Percentiles rank a stretch among this genome's conserved stretches.
phyloP scores from a whole-genome alignment of 2,888 invertebrate genomes.

The Pseudolycoriella hygida region DNA sequence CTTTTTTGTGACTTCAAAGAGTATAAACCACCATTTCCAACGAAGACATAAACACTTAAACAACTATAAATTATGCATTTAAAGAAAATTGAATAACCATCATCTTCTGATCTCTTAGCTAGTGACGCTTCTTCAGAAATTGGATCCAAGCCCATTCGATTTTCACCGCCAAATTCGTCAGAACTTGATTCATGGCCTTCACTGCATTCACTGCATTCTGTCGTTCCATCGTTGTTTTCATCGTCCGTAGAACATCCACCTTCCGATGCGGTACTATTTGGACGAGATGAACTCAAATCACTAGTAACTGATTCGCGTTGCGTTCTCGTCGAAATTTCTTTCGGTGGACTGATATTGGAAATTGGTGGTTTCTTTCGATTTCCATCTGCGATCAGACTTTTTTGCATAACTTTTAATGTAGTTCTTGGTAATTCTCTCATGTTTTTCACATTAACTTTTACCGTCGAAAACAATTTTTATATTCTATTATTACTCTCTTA shows the following conservation, averaged over 20 bases:
- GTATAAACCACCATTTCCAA: too few relatives aligned
- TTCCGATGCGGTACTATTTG: constrained; percentile 11
- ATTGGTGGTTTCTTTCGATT: constrained; percentile 11
- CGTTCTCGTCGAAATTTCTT: neutral
- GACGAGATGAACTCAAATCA: constrained; percentile 9
- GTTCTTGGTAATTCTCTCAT: neutral
- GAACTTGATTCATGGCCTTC: constrained; percentile 2
- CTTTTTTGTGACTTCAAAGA: too few relatives aligned
- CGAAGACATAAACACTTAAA: too few relatives aligned
- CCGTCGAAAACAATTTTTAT: neutral
- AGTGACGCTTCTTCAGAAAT: constrained; percentile 11
- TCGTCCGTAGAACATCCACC: constrained; percentile 7
- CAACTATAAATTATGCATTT: too few relatives aligned
- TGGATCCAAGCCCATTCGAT: constrained; percentile 8
- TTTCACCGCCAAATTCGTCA: neutral
- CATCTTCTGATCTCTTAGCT: constrained; percentile 9
- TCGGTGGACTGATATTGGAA: neutral
- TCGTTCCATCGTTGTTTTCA: neutral
- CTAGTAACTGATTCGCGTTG: constrained; percentile 10
- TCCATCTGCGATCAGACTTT: constrained; percentile 10
- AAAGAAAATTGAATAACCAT: constrained; percentile 6
- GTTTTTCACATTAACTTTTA: neutral
- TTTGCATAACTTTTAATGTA: neutral
- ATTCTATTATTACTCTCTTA: neutral
- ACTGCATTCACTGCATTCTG: constrained; percentile 4